Conservation (phyloP, 2,888 invertebrate species). For the Cephus pygmeus region DNA sequence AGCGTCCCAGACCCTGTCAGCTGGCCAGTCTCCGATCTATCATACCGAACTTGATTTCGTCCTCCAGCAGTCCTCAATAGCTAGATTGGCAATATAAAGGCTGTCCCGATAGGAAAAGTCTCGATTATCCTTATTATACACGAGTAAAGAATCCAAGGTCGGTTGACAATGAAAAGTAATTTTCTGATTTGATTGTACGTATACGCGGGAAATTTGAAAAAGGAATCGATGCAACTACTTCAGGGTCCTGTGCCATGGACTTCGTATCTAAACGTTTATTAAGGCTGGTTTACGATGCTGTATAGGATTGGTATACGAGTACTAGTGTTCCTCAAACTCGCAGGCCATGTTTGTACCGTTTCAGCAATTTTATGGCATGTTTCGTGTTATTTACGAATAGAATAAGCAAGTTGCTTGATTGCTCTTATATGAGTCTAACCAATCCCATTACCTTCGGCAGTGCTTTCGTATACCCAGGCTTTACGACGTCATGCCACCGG, state of each 20-base stretch:
- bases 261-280: conserved; percentile 11
- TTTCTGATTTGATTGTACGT: not conserved
- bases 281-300: conserved; percentile 26
- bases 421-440: conserved; percentile 16
- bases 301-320: conserved; percentile 24
- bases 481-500: conserved; percentile 5
- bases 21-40: conserved; percentile 60
- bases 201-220: not conserved
- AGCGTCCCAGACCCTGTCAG: conserved; percentile 47
- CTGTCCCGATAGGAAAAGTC: not conserved
- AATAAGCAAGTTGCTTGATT: conserved; percentile 26
- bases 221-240: not conserved
- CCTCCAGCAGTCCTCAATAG: conserved; percentile 51
- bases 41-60: conserved; percentile 62
- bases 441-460: conserved; percentile 9
- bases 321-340: conserved; percentile 19
- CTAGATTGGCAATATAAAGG: conserved; percentile 42
- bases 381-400: conserved; percentile 38
- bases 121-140: not conserved
- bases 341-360: conserved; percentile 30
- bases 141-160: not conserved
- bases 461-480: conserved; percentile 21
- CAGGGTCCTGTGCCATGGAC: not conserved
- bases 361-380: conserved; percentile 46
- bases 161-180: not conserved